Evolutionary conservation across 1,140 invertebrate species (phyloP).

Genomic region (Cyclargus thomasi): DNA sequence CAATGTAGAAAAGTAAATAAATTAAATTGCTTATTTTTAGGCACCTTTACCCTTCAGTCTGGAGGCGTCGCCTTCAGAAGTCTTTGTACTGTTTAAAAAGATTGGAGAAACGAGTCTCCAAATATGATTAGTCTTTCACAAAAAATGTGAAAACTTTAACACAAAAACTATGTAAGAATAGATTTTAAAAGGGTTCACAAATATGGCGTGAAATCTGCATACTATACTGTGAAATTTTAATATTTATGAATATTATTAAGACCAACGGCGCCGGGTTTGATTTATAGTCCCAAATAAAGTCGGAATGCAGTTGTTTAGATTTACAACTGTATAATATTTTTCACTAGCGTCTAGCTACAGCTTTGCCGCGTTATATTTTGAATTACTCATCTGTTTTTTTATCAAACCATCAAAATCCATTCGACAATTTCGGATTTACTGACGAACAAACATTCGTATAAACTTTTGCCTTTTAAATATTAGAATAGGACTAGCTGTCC

Average conservation of each 20-base stretch:
- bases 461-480: too few relatives aligned
- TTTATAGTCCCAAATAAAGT: constrained; percentile 9
- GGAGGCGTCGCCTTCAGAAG: not conserved
- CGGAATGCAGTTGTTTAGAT: constrained; percentile 10
- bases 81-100: not conserved
- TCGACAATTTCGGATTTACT: too few relatives aligned
- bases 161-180: not conserved
- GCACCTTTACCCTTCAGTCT: not conserved
- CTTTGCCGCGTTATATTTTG: too few relatives aligned
- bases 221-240: not conserved
- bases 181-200: not conserved
- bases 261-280: not conserved
- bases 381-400: too few relatives aligned
- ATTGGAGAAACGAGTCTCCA: not conserved
- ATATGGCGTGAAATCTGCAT: not conserved
- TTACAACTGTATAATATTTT: constrained; percentile 4
- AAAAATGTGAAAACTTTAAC: not conserved
- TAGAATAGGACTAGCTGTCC: too few relatives aligned
- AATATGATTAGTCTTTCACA: not conserved
- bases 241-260: constrained; percentile 7
- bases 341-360: too few relatives aligned
- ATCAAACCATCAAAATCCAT: too few relatives aligned
- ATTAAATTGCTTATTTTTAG: too few relatives aligned
- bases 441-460: too few relatives aligned
- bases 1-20: too few relatives aligned